phyloP scores from a whole-genome alignment of 2,113 vertebrate species.

The Nothobranchius kuhntae region DNA sequence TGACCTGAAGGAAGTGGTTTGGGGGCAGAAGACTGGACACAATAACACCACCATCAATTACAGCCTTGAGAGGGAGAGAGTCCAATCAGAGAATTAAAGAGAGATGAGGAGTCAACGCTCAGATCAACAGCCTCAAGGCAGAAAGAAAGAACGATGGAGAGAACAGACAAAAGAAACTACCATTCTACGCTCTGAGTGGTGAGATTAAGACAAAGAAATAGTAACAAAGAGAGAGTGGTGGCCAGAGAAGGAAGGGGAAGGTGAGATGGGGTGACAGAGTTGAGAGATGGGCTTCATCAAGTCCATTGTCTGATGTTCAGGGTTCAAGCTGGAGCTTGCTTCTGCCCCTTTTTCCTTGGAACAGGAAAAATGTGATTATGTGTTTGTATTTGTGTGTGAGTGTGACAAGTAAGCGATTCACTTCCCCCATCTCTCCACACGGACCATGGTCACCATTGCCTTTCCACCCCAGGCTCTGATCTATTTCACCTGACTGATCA shows the following conservation, averaged over 20 bases:
- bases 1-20: conserved; percentile 55
- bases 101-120: conserved; percentile 51
- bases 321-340: conserved; percentile 36
- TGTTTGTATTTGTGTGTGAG: conserved; percentile 24
- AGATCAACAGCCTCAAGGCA: conserved; percentile 63
- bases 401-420: conserved; percentile 65
- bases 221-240: conserved; percentile 45
- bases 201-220: conserved; percentile 45
- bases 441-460: conserved; percentile 54
- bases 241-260: conserved; percentile 24
- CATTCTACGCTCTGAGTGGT: conserved; percentile 46
- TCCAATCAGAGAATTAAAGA: conserved; percentile 64
- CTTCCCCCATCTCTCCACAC: conserved; percentile 10
- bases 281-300: conserved; percentile 72
- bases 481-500: conserved; percentile 69
- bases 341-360: conserved; percentile 40
- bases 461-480: conserved; percentile 55
- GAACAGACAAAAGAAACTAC: conserved; percentile 28
- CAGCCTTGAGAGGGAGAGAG: conserved; percentile 52
- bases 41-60: conserved; percentile 72
- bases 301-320: conserved; percentile 40
- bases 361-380: conserved; percentile 7
- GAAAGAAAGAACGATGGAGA: conserved; percentile 42
- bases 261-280: conserved; percentile 50
- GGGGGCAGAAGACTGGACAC: conserved; percentile 57